Evolutionary conservation across 2,888 invertebrate species (phyloP).

Genomic region (Unio delphinus): DNA sequence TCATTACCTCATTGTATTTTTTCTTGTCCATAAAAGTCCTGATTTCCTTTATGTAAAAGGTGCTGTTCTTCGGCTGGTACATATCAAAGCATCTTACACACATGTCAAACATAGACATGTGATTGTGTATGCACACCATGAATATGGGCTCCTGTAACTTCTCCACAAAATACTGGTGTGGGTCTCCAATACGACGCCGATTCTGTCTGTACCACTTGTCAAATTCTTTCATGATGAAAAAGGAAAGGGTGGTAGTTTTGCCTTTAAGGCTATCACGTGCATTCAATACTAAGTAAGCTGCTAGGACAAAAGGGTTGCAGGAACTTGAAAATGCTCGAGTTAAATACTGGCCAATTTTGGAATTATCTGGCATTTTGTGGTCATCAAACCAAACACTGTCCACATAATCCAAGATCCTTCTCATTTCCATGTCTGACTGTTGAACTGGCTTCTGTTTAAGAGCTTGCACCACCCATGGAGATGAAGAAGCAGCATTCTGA

Average conservation of each 20-base stretch:
- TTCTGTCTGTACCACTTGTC: conserved; percentile 38
- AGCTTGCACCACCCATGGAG: conserved; percentile 33
- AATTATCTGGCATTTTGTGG: conserved; percentile 27
- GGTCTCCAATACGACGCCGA: conserved; percentile 3
- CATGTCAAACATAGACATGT: conserved; percentile 51
- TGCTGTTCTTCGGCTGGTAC: conserved; percentile 48
- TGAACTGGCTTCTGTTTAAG: conserved; percentile 25
- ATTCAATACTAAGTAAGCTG: conserved; percentile 34
- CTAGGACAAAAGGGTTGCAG: conserved; percentile 38
- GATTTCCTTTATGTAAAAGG: conserved; percentile 44
- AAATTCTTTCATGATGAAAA: conserved; percentile 49
- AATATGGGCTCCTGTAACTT: conserved; percentile 38
- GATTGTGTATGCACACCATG: conserved; percentile 40
- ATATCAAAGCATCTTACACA: conserved; percentile 50
- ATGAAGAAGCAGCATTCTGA: conserved; percentile 23
- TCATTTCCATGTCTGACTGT: conserved; percentile 33
- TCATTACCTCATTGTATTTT: conserved; percentile 55
- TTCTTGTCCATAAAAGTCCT: conserved; percentile 36
- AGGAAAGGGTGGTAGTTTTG: conserved; percentile 49
- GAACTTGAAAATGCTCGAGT: conserved; percentile 20
- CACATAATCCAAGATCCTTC: conserved; percentile 18
- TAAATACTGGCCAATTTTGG: conserved; percentile 23
- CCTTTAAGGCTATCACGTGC: conserved; percentile 35
- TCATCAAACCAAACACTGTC: conserved; percentile 44
- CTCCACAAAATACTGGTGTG: conserved; percentile 4